Percentiles rank a stretch among this genome's conserved stretches.
These are phyloP conservation scores for Conomelus anceps DNA, from an alignment of 2,888 invertebrate species.

Conservation along the genomic window DNA sequence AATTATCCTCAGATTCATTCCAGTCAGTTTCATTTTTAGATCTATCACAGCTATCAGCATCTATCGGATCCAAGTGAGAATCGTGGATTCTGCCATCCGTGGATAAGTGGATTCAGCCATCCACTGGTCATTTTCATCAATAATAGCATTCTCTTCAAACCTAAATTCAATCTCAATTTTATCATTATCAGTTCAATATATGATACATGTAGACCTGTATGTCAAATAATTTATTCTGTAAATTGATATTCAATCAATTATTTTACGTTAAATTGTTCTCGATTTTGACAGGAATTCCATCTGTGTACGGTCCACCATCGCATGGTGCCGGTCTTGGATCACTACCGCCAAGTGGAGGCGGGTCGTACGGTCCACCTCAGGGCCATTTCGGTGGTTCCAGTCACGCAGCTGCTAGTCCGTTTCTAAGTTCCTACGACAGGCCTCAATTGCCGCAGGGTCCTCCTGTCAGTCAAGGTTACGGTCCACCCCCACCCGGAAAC, in stretches of 20 bases:
- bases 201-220: too few relatives aligned
- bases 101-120: too few relatives aligned
- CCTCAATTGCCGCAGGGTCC: constrained; percentile 42
- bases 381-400: neutral
- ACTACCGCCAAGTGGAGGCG: neutral
- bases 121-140: too few relatives aligned
- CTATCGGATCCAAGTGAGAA: too few relatives aligned
- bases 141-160: too few relatives aligned
- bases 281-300: neutral
- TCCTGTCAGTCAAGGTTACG: constrained; percentile 37
- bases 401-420: neutral
- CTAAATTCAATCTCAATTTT: too few relatives aligned
- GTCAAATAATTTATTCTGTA: neutral
- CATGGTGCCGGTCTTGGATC: neutral
- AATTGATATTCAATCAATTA: neutral
- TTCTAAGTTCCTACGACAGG: constrained; percentile 40
- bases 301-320: constrained; percentile 20
- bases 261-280: neutral
- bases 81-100: too few relatives aligned
- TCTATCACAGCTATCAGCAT: too few relatives aligned
- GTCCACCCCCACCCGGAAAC: constrained; percentile 21
- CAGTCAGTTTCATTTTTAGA: too few relatives aligned
- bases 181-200: too few relatives aligned
- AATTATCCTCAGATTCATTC: too few relatives aligned
- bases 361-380: constrained; percentile 4